A percentile compares a stretch with the other conserved stretches of the same genome.
These are phyloP conservation scores for Propithecus perrieri DNA, from an alignment of 2,797 vertebrate genomes.

Conservation along the genomic window DNA sequence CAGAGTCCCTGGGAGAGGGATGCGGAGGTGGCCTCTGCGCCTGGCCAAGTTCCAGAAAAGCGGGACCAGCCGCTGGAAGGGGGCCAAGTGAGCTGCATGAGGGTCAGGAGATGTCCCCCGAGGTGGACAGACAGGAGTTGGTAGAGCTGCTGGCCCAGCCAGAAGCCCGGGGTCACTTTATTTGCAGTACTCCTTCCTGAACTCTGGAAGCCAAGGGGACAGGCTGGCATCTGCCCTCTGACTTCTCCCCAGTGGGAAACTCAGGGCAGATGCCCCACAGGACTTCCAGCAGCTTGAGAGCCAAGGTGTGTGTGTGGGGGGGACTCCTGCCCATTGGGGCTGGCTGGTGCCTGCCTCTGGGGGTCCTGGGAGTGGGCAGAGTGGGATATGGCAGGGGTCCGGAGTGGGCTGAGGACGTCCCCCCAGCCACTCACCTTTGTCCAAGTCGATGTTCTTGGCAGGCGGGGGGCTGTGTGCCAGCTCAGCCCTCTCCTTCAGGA, in stretches of 20 bases:
- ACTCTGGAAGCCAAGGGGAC: constrained; percentile 82
- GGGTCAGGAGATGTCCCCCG: neutral
- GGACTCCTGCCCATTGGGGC: too few species aligned
- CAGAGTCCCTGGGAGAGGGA: neutral
- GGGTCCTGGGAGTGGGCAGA: too few species aligned
- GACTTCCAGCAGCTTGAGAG: neutral
- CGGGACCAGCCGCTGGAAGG: constrained; percentile 74
- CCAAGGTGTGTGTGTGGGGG: neutral
- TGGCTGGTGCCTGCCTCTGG: neutral
- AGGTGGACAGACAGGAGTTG: neutral
- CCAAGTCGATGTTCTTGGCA: constrained; percentile 93
- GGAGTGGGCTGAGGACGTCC: neutral
- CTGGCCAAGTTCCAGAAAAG: constrained; percentile 40
- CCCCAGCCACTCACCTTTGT: constrained; percentile 88
- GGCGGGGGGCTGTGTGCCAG: constrained; percentile 86
- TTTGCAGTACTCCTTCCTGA: constrained; percentile 90
- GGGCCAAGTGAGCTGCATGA: neutral
- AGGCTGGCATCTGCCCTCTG: neutral
- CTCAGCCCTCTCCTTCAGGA: constrained; percentile 93
- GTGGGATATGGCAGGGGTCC: neutral
- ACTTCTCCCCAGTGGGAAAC: neutral
- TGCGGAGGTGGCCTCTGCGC: neutral
- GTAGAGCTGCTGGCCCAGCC: constrained; percentile 61
- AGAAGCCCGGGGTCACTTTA: constrained; percentile 68
- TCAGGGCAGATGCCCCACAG: neutral